Conservation (phyloP, 2,888 invertebrate genomes). For the Eupelmus urozonus region DNA sequence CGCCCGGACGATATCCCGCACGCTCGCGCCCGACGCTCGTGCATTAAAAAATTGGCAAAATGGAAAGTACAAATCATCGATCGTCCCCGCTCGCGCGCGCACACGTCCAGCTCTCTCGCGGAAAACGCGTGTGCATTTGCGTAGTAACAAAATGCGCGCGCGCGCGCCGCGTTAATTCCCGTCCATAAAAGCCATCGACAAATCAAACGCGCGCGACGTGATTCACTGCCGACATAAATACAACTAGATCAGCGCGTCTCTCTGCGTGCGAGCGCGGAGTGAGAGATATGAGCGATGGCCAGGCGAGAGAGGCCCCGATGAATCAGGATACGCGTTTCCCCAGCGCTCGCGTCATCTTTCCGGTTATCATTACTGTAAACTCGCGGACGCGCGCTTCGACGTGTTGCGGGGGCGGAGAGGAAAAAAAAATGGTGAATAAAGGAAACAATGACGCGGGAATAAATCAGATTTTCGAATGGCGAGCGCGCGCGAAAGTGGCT, state of each 20-base stretch:
- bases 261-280: constrained; percentile 59
- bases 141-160: constrained; percentile 75
- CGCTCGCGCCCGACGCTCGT: constrained; percentile 18
- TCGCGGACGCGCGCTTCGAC: constrained; percentile 12
- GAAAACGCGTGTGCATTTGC: constrained; percentile 45
- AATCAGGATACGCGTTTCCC: constrained; percentile 57
- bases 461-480: constrained; percentile 51
- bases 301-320: constrained; percentile 57
- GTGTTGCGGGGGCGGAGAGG: background rate
- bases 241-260: constrained; percentile 75
- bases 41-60: constrained; percentile 72
- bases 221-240: constrained; percentile 77
- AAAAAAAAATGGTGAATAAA: constrained; percentile 45
- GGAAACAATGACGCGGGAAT: constrained; percentile 55
- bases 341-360: constrained; percentile 58
- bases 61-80: constrained; percentile 74
- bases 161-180: constrained; percentile 74
- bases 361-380: constrained; percentile 62
- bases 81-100: constrained; percentile 59
- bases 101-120: constrained; percentile 41
- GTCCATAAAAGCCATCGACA: constrained; percentile 77
- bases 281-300: constrained; percentile 73
- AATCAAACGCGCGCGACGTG: constrained; percentile 75
- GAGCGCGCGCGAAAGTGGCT: background rate
- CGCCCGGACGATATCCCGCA: constrained; percentile 36